Evolutionary conservation across 2,113 vertebrate species (phyloP), one percentile per base, ranked within the genome.

Genomic region (Clarias gariepinus): DNA sequence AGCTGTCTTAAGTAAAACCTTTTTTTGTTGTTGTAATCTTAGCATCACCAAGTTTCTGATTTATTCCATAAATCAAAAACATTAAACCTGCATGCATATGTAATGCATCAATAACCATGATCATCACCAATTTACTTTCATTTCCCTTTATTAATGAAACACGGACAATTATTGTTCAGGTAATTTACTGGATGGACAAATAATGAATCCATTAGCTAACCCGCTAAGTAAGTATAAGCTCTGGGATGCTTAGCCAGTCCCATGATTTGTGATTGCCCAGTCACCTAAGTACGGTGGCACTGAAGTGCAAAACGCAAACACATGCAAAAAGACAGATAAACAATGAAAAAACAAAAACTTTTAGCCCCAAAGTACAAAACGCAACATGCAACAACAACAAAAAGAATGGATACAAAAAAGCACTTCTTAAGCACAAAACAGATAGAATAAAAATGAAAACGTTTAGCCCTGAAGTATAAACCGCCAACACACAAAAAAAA

Each of bases 1-100:
- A 87, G 83, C 78, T 76, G 71, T 53, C 82, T 80, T 63, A 88
- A 92, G 73, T 64, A 86, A 87, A 92, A 88, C 84, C 80, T 81
- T 73, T 88, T 86, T 78, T 68, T 47, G 3, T 4, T 41, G 3
- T 47, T 47, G 7, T 8, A 47, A 25, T 52, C 86, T 88, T 73
- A 7, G 16, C 89, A 90, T 87, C 60, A 92, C 92, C 88, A 91
- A 57, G 30, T 47, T 47, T 58, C 33, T 41, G 53, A 33, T n/a
- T 60, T 30, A 82, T 68, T 23, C 25, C 28, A 13, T 84, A 25
- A 23, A 25, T 41, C 23, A 74, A 11, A 9, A 78, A 16, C 52
- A 78, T 3, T 15, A 52, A 52, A 71, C 64, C 25, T 13, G n/a
- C 52, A 58, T 6, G 21, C 19, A 81, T 5, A 33, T 61, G 21